phyloP scores from a whole-genome alignment of 2,888 invertebrate genomes.

The Nemoura dubitans region DNA sequence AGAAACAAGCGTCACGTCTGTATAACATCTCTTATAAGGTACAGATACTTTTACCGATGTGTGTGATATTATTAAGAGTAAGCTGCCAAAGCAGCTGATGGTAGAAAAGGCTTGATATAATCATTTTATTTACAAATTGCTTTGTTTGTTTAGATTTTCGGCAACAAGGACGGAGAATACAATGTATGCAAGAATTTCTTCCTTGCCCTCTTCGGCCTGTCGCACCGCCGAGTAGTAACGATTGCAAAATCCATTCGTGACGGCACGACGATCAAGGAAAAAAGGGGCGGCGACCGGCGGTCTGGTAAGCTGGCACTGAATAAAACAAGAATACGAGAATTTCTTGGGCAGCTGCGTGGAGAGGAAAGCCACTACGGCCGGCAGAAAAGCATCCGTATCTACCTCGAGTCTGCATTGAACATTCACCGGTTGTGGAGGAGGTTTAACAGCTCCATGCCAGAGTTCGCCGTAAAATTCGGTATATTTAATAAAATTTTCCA shows the following conservation, averaged over 20 bases:
- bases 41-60: background rate
- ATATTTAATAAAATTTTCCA: background rate
- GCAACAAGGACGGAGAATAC: background rate
- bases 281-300: background rate
- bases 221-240: constrained; percentile 23
- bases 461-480: background rate
- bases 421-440: background rate
- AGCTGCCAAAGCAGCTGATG: background rate
- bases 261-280: background rate
- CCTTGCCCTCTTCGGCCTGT: constrained; percentile 20
- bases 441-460: background rate
- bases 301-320: background rate
- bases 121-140: background rate
- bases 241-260: constrained; percentile 22
- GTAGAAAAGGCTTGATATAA: background rate
- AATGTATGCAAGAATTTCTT: constrained; percentile 27
- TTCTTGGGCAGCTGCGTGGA: background rate
- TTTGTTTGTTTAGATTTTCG: background rate
- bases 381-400: background rate
- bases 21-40: background rate
- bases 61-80: background rate
- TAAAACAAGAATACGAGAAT: background rate
- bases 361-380: background rate
- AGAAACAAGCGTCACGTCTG: background rate
- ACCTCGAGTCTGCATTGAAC: background rate